phyloP scores from a whole-genome alignment of 2,113 vertebrate species.

The Cinclus cinclus region DNA sequence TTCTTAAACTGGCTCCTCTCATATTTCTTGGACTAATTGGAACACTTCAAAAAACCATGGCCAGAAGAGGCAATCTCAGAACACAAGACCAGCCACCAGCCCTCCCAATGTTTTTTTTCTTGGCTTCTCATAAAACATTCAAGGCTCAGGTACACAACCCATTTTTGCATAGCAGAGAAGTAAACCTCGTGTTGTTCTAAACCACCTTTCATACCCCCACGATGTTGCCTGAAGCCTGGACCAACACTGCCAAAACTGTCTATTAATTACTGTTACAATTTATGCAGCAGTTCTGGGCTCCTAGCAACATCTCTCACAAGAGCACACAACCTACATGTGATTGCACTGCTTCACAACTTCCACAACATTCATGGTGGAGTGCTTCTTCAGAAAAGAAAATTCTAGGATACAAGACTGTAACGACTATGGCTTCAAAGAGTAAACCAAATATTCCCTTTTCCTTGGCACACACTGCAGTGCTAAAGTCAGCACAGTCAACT shows the following conservation, averaged over 20 bases:
- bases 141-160: background rate
- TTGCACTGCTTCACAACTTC: background rate
- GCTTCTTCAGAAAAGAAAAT: background rate
- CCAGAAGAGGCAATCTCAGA: background rate
- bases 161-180: background rate
- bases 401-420: background rate
- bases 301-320: background rate
- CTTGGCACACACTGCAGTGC: background rate
- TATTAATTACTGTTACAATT: background rate
- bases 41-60: background rate
- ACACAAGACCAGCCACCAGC: background rate
- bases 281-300: background rate
- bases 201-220: background rate
- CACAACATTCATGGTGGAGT: background rate
- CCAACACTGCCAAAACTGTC: background rate
- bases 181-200: background rate
- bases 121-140: background rate
- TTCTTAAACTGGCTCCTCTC: background rate
- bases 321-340: accelerated
- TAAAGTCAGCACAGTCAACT: background rate
- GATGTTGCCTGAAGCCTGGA: background rate
- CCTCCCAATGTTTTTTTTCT: background rate
- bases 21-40: background rate
- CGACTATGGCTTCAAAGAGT: background rate
- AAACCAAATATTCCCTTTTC: background rate